Base-by-base conservation (phyloP, 2,113 vertebrate species). In the Embiotoca jacksoni region DNA sequence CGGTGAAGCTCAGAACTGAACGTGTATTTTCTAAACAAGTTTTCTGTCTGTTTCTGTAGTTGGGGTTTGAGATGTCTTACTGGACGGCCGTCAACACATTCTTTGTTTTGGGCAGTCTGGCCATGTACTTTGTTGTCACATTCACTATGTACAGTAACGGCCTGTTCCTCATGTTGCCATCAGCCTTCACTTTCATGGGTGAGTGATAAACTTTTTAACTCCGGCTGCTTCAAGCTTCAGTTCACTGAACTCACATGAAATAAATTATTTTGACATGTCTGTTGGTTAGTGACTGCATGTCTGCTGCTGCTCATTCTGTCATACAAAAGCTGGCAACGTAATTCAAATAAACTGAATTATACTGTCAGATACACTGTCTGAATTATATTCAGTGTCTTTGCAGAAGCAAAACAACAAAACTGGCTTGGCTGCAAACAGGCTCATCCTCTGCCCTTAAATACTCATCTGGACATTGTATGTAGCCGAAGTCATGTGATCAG, bases 41-140 rank as follows among this genome's bases (percentile, higher is more conserved):
- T 41, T 44, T 6, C 2, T 37, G 6, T 56, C 8, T 55, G 32
- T 63, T 57, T 59, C 3, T 55, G 3, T 13, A 99, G 97, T 90
- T 99, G 90, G 95, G 95, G 1, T 72, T 99, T 88, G 96, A 97
- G 84, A 98, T 97, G 52, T 91, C 95, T 8, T 98, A 96, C 93
- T 99, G 98, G 98, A 99, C 97, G 0, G 88, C 95, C 0, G 95
- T 99, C 10, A 99, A 96, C 93, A 96, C 97, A 5, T 83, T 99
- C 79, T 96, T 98, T 64, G 95, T 96, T 10, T 94, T 97, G 96
- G 97, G 98, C 36, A 99, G 97, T 91, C 95, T 99, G 88, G 93
- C 91, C 41, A 92, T 97, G 91, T 99, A 97, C 91, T 99, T 99
- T 64, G 94, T 91, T 0, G 93, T 97, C 89, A 96, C 96, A 3